Conservation (phyloP, 2,797 vertebrate genomes). For the Clarias laeviceps region DNA sequence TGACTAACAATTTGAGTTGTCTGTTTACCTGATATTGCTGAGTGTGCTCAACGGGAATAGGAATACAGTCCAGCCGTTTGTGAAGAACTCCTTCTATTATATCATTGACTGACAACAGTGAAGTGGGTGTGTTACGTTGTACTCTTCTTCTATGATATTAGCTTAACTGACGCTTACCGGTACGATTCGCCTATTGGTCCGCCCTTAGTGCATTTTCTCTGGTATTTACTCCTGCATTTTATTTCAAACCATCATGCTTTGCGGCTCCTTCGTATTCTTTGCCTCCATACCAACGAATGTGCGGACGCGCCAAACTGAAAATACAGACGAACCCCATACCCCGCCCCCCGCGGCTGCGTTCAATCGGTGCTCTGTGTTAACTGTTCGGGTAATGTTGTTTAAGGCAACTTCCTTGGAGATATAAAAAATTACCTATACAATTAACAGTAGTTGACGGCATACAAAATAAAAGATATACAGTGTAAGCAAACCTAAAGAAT, state of each 20-base stretch:
- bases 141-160: conserved; percentile 40
- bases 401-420: too few relatives aligned
- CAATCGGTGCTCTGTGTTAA: too few relatives aligned
- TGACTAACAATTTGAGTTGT: neutral
- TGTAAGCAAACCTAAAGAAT: too few relatives aligned
- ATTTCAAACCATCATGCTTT: conserved; percentile 77
- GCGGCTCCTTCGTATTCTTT: conserved; percentile 47
- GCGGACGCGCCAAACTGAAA: neutral
- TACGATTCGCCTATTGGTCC: conserved; percentile 63
- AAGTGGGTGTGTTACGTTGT: conserved; percentile 72
- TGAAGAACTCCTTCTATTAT: conserved; percentile 72
- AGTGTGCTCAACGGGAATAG: conserved; percentile 23
- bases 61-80: neutral
- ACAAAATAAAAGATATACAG: too few relatives aligned
- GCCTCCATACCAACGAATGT: conserved; percentile 61
- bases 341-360: neutral
- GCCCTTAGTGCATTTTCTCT: conserved; percentile 36
- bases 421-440: too few relatives aligned
- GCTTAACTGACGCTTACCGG: conserved; percentile 61
- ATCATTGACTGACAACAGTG: conserved; percentile 76
- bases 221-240: conserved; percentile 76
- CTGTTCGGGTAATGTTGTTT: too few relatives aligned
- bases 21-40: conserved; percentile 45
- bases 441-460: too few relatives aligned
- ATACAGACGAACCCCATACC: too few relatives aligned